Evolutionary conservation across 1,140 invertebrate genomes (phyloP).

Genomic region (Cotesia glomerata): DNA sequence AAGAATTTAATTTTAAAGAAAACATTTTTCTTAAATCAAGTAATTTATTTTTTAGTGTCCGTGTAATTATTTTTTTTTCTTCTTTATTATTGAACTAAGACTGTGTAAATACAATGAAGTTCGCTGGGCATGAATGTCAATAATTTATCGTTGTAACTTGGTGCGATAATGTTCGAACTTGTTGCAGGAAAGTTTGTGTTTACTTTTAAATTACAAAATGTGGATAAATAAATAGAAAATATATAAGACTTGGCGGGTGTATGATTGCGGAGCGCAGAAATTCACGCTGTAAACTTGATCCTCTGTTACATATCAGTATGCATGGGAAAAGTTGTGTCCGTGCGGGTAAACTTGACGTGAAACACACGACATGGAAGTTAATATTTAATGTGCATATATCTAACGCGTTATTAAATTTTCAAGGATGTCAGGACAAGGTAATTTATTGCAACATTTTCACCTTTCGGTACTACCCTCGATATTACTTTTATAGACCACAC

Average conservation of each 20-base stretch:
- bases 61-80: no score
- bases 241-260: not conserved
- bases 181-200: no score
- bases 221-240: not conserved
- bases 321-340: constrained; percentile 43
- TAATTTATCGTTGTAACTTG: not conserved
- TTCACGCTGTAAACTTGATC: constrained; percentile 6
- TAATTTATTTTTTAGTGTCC: no score
- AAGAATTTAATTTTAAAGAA: no score
- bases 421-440: not conserved
- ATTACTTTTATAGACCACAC: no score
- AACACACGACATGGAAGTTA: not conserved
- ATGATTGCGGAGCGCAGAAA: not conserved
- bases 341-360: not conserved
- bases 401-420: not conserved
- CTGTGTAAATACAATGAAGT: no score
- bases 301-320: constrained; percentile 34
- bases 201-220: not conserved
- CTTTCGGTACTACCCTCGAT: no score
- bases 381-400: not conserved
- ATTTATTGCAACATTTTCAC: not conserved
- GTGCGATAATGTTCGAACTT: no score
- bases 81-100: no score
- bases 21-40: no score
- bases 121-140: not conserved